Evolutionary conservation across 2,797 vertebrate genomes (phyloP), one percentile per base, ranked within the genome.

Genomic region (Sternarchorhynchus goeldii): DNA sequence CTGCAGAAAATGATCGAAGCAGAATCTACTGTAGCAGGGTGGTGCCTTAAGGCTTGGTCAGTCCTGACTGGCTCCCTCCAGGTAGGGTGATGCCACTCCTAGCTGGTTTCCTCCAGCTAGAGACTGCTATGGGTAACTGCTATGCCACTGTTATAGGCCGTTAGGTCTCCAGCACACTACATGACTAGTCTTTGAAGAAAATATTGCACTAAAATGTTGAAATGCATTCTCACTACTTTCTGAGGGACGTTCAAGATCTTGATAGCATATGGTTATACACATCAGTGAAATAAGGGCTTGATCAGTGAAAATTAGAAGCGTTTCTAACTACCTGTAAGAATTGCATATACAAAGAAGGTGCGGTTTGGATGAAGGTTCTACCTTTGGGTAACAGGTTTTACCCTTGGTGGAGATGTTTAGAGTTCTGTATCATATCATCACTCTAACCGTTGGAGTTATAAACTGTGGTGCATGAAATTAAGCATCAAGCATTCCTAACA

Each of bases 381-480:
- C 2, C 80, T 68, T 73, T 25, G 36, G 73, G 59, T 57, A 3
- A 76, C 29, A 75, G 65, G 31, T 60, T 81, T 80, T 76, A 65
- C 34, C 41, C 50, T 57, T 79, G 69, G 50, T 82, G 68, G 72
- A 81, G 55, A 79, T 17, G 4, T 39, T 70, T 31, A 6, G 18
- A 80, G 60, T 29, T 45, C 56, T 18, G 72, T 69, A 83, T 77
- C 81, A 41, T 84, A 63, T 87, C 66, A 66, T 60, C 75, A 63
- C 66, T 41, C 57, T 85, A 84, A 83, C 21, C 45, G 55, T 71
- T 80, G 60, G 78, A 87, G 85, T 86, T 10, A 79, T 85, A 81
- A 80, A 70, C 85, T 84, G 82, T 76, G 76, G 81, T 73, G 87
- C 88, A 89, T 90, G 83, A 90, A 92, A 92, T 91, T 70, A 87